Base-by-base conservation (phyloP, 2,797 vertebrate genomes). In the Mycteria americana region DNA sequence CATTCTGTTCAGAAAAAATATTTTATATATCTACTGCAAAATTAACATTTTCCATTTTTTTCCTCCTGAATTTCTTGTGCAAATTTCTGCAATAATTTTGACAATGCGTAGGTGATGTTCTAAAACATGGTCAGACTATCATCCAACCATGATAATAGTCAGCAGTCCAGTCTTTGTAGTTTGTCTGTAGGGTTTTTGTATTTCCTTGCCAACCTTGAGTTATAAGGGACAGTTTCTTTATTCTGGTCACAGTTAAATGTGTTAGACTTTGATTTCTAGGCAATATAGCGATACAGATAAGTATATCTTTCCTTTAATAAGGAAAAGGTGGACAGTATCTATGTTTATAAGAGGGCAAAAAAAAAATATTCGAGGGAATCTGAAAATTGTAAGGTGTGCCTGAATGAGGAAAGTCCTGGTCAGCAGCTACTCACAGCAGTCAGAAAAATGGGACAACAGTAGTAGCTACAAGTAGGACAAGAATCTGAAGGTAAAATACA, bases 71-170 rank as follows among this genome's bases (percentile, higher is more conserved):
- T 73, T 60, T 62, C 19, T 75, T 68, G 5, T 86, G 50, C 2
- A 3, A 35, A 63, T 91, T 91, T 85, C 60, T 51, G 6, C 31
- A 57, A 79, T 23, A 50, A 56, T 70, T 74, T 70, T 80, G 23
- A 50, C 45, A 53, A 33, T 1, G 0, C 0, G 0, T 3, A 48
- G 14, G 4, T n/a, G 35, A 27, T 75, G 18, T 51, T 89, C 33
- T 30, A 22, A 67, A 74, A 56, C 21, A 39, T 39, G 37, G 37
- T 39, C 37, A 39, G 37, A 39, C 37, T 39, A 39, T 39, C 37
- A 39, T 39, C 18, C 57, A 73, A 60, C n/a, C 17, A 10, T 60
- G 72, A 19, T 54, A 69, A 43, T 64, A 70, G 17, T 60, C 31
- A 88, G 21, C 53, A 53, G 50, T 67, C 53, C n/a, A 72, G 11